A percentile compares a stretch with the other conserved stretches of the same genome.
phyloP scores from a whole-genome alignment of 2,888 invertebrate genomes.

The Caenorhabditis doughertyi region DNA sequence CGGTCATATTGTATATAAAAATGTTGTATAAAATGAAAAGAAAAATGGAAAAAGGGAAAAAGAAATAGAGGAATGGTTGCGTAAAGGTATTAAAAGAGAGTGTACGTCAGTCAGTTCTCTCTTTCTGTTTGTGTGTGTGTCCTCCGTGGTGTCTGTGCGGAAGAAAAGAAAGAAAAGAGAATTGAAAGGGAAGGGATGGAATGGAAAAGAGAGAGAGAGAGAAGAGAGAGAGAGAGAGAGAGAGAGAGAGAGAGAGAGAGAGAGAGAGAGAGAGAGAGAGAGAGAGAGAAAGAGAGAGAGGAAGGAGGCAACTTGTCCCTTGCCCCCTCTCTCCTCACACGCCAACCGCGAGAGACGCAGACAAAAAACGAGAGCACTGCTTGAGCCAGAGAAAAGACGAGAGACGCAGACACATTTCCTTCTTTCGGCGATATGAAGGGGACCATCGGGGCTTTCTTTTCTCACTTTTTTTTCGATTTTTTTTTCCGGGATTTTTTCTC shows the following conservation, averaged over 20 bases:
- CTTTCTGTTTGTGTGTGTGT: constrained; percentile 4
- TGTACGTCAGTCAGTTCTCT: constrained; percentile 26
- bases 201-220: not conserved
- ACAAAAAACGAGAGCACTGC: not conserved
- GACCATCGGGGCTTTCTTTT: no score
- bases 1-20: not conserved
- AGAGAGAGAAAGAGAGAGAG: not conserved
- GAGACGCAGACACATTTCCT: no score
- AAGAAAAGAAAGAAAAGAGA: not conserved
- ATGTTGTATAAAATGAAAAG: not conserved
- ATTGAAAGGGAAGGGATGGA: not conserved
- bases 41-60: not conserved
- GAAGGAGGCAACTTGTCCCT: no score
- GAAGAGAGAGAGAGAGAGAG: not conserved
- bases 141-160: constrained; percentile 31
- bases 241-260: constrained; percentile 9
- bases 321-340: no score
- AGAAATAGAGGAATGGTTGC: not conserved
- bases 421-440: no score
- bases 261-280: constrained; percentile 11
- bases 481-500: no score
- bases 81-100: constrained; percentile 42
- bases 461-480: no score
- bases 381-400: no score
- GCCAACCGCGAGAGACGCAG: constrained; percentile 12